phyloP scores from a whole-genome alignment of 2,113 vertebrate genomes.

The Phyllostomus hastatus region DNA sequence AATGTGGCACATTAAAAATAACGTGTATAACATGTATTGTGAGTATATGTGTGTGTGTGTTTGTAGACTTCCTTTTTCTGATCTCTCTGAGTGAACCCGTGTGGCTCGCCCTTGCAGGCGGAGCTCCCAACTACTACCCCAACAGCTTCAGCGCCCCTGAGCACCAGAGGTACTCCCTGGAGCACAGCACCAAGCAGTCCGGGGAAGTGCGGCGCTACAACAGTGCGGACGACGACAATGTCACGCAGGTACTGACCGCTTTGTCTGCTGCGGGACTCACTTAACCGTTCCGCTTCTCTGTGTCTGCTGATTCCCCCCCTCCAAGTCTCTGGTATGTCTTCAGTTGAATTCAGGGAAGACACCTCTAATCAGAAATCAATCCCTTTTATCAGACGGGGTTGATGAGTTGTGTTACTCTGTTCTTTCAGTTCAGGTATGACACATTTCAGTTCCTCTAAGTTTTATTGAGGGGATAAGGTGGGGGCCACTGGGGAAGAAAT shows the following conservation, averaged over 20 bases:
- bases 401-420: background rate
- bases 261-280: accelerated
- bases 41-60: no score
- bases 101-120: conserved; percentile 81
- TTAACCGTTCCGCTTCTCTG: background rate
- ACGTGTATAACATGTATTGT: accelerated
- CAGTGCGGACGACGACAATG: conserved; percentile 89
- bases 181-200: conserved; percentile 75
- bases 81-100: background rate
- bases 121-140: conserved; percentile 96
- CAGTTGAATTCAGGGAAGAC: background rate
- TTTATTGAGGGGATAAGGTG: background rate
- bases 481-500: background rate
- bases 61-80: background rate
- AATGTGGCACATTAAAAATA: background rate
- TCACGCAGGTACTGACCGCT: conserved; percentile 87
- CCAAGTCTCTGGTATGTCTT: background rate
- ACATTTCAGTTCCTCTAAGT: background rate
- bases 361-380: background rate
- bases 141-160: conserved; percentile 95
- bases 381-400: no score
- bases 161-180: conserved; percentile 74
- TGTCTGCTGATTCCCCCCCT: background rate
- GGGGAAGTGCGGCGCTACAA: conserved; percentile 89
- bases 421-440: background rate